Conservation (phyloP, 2,797 vertebrate species). For the Leptodactylus fallax region DNA sequence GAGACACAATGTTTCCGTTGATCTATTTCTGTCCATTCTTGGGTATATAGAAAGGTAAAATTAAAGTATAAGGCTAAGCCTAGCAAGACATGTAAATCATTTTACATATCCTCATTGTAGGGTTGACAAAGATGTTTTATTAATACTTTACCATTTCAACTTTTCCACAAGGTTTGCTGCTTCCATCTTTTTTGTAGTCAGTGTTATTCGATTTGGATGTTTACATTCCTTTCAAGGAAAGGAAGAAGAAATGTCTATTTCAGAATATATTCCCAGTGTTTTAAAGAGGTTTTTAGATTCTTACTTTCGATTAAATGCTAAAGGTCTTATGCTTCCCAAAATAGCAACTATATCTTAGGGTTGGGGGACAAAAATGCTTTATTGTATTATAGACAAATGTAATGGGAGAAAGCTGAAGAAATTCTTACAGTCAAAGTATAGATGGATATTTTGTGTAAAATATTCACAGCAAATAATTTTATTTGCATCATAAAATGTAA, state of each 20-base stretch:
- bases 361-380: not conserved
- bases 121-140: not conserved
- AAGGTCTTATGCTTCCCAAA: not conserved
- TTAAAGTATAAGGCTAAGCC: not conserved
- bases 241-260: conserved; percentile 5
- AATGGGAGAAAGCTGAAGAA: not conserved
- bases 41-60: not conserved
- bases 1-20: too few species aligned
- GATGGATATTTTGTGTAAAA: conserved; percentile 1
- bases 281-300: not conserved
- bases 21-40: not conserved
- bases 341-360: not conserved
- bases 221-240: not conserved
- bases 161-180: not conserved
- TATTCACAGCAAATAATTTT: conserved; percentile 23
- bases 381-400: conserved; percentile 6
- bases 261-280: conserved; percentile 31
- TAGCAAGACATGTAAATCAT: not conserved
- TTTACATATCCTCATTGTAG: not conserved
- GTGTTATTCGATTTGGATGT: conserved; percentile 37
- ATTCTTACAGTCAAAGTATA: not conserved
- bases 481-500: conserved; percentile 11
- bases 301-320: not conserved
- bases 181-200: conserved; percentile 11
- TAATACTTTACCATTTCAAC: not conserved